A percentile compares a stretch with the other conserved stretches of the same genome.
These are phyloP conservation scores for Drosophila anomelani DNA, from an alignment of 2,888 invertebrate genomes.

Conservation along the genomic window DNA sequence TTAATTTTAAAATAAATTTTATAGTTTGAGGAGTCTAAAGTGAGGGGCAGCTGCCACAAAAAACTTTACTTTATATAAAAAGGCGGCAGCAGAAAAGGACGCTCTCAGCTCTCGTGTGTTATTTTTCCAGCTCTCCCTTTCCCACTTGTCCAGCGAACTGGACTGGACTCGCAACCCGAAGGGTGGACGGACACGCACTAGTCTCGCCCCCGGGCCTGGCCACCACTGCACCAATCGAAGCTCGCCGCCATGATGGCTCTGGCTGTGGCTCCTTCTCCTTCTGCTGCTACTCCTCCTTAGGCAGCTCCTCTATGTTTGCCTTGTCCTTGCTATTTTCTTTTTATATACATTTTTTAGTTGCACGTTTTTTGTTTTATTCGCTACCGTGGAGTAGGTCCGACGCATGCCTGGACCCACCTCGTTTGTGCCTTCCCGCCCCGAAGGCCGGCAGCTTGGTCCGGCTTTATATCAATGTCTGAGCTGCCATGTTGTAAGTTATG, in stretches of 20 bases:
- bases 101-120: constrained; percentile 29
- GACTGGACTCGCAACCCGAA: constrained; percentile 20
- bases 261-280: constrained; percentile 8
- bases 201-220: constrained; percentile 59
- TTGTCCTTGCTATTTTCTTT: constrained; percentile 72
- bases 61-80: constrained; percentile 22
- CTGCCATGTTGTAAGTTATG: constrained; percentile 79
- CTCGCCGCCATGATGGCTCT: constrained; percentile 58
- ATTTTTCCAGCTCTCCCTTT: constrained; percentile 34
- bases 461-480: constrained; percentile 79
- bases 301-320: constrained; percentile 62
- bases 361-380: constrained; percentile 40
- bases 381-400: constrained; percentile 53
- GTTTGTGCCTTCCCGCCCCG: constrained; percentile 9
- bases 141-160: constrained; percentile 23
- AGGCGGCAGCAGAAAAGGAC: constrained; percentile 30
- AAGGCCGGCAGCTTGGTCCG: constrained; percentile 1
- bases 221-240: constrained; percentile 72
- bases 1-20: not conserved
- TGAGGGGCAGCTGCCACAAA: constrained; percentile 46
- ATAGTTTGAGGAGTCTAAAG: not conserved
- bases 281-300: constrained; percentile 12
- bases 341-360: constrained; percentile 68
- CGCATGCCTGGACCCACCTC: constrained; percentile 63
- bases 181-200: constrained; percentile 59